These are phyloP conservation scores for Macheiramphus alcinus DNA, from an alignment of 2,113 vertebrate species.

Conservation along the genomic window DNA sequence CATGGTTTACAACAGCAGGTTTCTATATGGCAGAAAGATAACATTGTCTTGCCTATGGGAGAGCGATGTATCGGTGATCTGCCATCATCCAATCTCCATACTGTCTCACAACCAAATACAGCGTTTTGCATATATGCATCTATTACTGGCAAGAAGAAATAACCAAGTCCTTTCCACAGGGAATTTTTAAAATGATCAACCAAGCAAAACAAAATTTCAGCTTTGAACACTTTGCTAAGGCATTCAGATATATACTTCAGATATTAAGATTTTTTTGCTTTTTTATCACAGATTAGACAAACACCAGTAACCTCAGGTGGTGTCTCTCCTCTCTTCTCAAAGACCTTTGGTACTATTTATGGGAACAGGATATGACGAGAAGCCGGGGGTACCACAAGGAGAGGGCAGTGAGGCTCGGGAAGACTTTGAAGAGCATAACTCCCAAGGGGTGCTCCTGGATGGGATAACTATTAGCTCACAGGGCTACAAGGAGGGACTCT, in stretches of 20 bases:
- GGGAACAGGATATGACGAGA: fast-evolving
- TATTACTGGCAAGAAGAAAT: not conserved
- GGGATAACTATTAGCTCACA: not conserved
- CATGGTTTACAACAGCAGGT: not conserved
- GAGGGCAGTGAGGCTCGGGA: not conserved
- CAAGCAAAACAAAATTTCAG: not conserved
- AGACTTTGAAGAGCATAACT: not conserved
- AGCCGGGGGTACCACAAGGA: not conserved
- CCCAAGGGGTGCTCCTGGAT: fast-evolving
- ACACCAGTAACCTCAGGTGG: not conserved
- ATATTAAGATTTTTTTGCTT: not conserved
- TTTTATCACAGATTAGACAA: not conserved
- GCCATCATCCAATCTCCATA: not conserved
- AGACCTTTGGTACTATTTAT: not conserved
- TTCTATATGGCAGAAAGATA: not conserved
- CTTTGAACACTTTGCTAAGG: not conserved
- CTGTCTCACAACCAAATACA: not conserved
- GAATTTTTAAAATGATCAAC: not conserved
- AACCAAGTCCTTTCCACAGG: not conserved
- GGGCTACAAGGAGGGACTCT: not conserved
- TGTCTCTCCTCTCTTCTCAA: not conserved
- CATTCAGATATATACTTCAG: not conserved
- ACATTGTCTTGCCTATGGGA: fast-evolving
- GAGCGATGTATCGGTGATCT: fast-evolving
- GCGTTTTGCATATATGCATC: not conserved